Base-by-base conservation (phyloP, 2,888 invertebrate genomes). In the Gortyna flavago region DNA sequence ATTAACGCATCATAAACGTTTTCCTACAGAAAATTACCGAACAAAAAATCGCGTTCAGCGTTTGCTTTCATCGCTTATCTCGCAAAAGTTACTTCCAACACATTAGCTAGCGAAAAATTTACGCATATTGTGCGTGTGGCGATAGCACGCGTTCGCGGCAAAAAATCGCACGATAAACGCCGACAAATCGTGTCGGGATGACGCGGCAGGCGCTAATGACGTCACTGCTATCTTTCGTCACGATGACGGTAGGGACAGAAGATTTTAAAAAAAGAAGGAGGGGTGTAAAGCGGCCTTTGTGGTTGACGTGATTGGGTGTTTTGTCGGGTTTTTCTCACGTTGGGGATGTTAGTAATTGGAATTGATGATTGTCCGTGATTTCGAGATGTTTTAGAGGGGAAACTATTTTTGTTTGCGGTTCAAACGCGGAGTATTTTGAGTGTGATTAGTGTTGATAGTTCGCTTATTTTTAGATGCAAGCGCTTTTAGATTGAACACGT, bases 101-200 rank as follows among this genome's bases (percentile, higher is more conserved):
- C 96, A 95, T 96, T 95, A 95, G 94, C 93, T 90, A 92, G 88
- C 89, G 91, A 93, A 94, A 95, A 94, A 93, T 93, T 94, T 91
- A 92, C 95, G 94, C 95, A 95, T 95, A 95, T 95, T 96, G 95
- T 96, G 92, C 91, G 94, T 93, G 94, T 93, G 94, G 92, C 91
- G 93, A 93, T 92, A 93, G 92, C 92, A 92, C 93, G 93, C 93
- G 92, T 94, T 93, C 85, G 92, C 92, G 89, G 88, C 89, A 92
- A 94, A 95, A 95, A 94, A 95, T 92, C 93, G 89, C 89, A 89
- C 93, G 96, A 96, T 96, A 96, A 95, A 95, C 95, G 93, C 91
- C 96, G 96, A 96, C 96, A 96, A 96, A 96, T 96, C 96, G 96
- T 94, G 95, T 87, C 90, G 82, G 90, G 87, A 92, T 96, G 96